phyloP scores from a whole-genome alignment of 2,113 vertebrate genomes.

The Lophura nycthemera region DNA sequence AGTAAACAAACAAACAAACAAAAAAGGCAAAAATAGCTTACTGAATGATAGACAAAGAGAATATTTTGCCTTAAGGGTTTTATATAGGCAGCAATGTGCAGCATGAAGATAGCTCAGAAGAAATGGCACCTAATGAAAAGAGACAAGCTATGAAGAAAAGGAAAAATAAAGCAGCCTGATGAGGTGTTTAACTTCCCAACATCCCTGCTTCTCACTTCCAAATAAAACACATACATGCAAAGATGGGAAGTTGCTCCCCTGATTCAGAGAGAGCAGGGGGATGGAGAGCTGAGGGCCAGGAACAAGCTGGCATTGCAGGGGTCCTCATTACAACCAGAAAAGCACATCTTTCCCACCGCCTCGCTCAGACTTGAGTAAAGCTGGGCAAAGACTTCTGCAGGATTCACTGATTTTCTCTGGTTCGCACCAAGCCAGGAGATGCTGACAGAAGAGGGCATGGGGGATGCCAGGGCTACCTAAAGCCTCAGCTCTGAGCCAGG shows the following conservation, averaged over 20 bases:
- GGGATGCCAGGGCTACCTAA: fast-evolving
- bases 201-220: not conserved
- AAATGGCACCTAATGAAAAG: not conserved
- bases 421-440: fast-evolving
- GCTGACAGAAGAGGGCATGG: not conserved
- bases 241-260: not conserved
- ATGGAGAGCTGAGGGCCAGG: not conserved
- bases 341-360: not conserved
- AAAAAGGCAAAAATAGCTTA: not conserved
- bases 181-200: not conserved
- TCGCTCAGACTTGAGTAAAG: not conserved
- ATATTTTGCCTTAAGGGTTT: not conserved
- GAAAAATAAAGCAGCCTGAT: not conserved
- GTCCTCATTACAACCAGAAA: fast-evolving
- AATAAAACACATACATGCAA: fast-evolving
- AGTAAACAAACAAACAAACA: not conserved
- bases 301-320: not conserved
- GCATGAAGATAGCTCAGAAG: not conserved
- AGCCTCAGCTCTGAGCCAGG: not conserved
- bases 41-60: not conserved
- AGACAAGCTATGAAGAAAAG: not conserved
- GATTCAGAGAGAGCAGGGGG: fast-evolving
- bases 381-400: not conserved
- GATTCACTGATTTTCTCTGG: not conserved
- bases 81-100: not conserved